phyloP scores from a whole-genome alignment of 2,113 vertebrate species.

The Zosterops japonicus region DNA sequence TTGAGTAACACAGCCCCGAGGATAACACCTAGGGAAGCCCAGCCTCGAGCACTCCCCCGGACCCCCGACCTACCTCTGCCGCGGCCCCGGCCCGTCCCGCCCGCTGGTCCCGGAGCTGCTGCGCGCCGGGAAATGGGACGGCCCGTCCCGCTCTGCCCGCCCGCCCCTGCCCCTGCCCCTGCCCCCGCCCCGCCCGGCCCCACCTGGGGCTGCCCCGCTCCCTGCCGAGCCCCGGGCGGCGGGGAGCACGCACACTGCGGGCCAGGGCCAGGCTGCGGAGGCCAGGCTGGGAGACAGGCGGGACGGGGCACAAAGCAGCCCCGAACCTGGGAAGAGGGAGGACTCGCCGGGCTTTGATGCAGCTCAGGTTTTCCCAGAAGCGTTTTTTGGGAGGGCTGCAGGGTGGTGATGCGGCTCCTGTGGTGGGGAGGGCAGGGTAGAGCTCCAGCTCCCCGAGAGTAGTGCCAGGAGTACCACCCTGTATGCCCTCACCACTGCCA shows the following conservation, averaged over 20 bases:
- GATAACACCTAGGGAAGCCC: not conserved
- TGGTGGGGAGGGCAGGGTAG: not conserved
- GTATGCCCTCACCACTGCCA: rapidly evolving
- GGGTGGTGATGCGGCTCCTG: rapidly evolving
- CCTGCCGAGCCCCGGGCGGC: rapidly evolving
- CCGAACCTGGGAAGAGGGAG: not conserved
- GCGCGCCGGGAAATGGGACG: not conserved
- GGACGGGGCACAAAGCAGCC: not conserved
- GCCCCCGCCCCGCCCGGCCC: not conserved
- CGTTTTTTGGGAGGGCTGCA: not conserved
- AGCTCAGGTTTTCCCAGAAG: not conserved
- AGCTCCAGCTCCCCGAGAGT: rapidly evolving
- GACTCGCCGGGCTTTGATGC: not conserved
- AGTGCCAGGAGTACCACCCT: not conserved
- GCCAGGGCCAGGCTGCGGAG: not conserved
- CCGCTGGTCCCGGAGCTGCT: not conserved
- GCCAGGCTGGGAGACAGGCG: not conserved
- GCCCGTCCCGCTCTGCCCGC: not conserved
- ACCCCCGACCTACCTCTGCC: not conserved
- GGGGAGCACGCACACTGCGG: rapidly evolving
- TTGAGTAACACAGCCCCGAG: not conserved
- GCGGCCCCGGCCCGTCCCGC: not conserved
- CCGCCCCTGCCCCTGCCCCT: not conserved
- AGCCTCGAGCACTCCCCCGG: not conserved
- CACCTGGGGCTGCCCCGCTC: not conserved